These are phyloP conservation scores for Diabrotica virgifera DNA, from an alignment of 1,140 invertebrate species.

Conservation along the genomic window DNA sequence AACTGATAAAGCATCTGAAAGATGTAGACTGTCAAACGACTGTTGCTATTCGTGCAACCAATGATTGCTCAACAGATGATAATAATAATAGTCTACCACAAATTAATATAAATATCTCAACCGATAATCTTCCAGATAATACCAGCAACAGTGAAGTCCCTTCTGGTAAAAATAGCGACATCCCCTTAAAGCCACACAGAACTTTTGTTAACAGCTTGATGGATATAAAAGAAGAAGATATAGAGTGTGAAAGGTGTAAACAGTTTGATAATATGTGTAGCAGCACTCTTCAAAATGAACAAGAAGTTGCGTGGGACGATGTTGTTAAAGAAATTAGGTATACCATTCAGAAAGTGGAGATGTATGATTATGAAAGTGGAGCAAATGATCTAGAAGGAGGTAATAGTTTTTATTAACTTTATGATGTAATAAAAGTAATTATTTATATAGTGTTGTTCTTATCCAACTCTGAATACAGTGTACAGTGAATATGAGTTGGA, in stretches of 20 bases:
- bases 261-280: background rate
- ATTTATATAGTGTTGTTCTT: too few relatives aligned
- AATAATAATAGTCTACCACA: background rate
- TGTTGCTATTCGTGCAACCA: background rate
- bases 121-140: background rate
- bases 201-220: background rate
- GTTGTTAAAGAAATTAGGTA: background rate
- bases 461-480: too few relatives aligned
- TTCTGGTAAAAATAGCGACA: background rate
- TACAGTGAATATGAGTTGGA: too few relatives aligned
- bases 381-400: background rate
- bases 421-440: too few relatives aligned
- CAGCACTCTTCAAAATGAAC: background rate
- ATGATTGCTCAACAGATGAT: background rate
- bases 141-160: background rate
- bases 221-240: background rate
- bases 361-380: background rate
- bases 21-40: slow-evolving; percentile 16
- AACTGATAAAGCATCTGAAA: slow-evolving; percentile 17
- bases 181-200: background rate
- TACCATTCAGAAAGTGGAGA: background rate
- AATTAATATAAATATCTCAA: background rate
- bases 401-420: background rate
- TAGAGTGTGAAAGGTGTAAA: background rate
- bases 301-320: background rate